These are phyloP conservation scores for Parelbella ahira DNA, from an alignment of 2,888 invertebrate species.

Conservation along the genomic window DNA sequence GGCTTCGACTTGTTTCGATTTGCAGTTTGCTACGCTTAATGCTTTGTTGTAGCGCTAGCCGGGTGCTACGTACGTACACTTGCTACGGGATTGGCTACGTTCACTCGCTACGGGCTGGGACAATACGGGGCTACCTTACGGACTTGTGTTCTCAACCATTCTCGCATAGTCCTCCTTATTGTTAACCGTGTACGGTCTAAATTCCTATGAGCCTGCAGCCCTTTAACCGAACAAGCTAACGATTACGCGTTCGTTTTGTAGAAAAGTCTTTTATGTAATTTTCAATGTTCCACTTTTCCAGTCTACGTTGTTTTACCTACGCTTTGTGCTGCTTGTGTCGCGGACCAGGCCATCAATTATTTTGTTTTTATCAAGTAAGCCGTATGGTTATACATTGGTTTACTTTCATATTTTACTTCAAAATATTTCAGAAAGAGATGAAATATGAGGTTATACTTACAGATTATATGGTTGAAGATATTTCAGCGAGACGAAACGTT, in stretches of 20 bases:
- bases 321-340: no score
- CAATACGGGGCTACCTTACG: constrained; percentile 10
- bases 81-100: constrained; percentile 21
- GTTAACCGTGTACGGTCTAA: neutral
- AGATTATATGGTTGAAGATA: no score
- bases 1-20: constrained; percentile 6
- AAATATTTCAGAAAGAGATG: no score
- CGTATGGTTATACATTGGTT: no score
- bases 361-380: no score
- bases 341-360: no score
- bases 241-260: constrained; percentile 24
- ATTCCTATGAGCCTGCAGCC: neutral
- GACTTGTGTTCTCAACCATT: neutral
- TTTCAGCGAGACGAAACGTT: no score
- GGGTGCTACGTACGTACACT: constrained; percentile 19
- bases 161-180: neutral
- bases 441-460: no score
- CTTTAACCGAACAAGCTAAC: constrained; percentile 19
- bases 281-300: constrained; percentile 25
- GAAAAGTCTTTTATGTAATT: constrained; percentile 26
- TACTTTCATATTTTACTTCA: no score
- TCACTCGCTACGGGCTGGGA: constrained; percentile 18
- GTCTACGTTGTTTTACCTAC: constrained; percentile 19
- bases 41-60: constrained; percentile 15
- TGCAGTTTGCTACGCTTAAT: constrained; percentile 4